phyloP scores from a whole-genome alignment of 2,113 vertebrate genomes.

The Oryzias curvinotus region DNA sequence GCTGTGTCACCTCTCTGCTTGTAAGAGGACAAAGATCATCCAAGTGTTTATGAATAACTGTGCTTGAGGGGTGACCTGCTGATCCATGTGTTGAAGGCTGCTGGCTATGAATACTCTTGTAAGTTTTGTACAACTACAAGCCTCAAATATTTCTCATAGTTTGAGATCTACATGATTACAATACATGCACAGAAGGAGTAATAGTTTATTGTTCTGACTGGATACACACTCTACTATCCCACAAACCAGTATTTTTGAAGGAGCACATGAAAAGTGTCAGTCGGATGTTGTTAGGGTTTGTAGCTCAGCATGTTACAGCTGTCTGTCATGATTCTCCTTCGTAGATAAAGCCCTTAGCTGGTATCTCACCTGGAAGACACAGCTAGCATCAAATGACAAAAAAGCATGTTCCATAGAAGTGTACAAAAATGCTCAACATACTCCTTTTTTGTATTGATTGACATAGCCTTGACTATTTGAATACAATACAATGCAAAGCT shows the following conservation, averaged over 20 bases:
- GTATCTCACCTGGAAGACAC: too few species aligned
- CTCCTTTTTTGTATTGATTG: too few species aligned
- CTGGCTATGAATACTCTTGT: conserved; percentile 46
- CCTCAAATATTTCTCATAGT: conserved; percentile 23
- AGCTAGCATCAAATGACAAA: too few species aligned
- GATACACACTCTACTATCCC: conserved; percentile 51
- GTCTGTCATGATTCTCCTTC: conserved; percentile 45
- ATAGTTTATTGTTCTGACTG: conserved; percentile 51
- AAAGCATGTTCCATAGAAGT: too few species aligned
- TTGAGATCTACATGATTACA: conserved; percentile 20
- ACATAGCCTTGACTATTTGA: too few species aligned
- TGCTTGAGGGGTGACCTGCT: conserved; percentile 61
- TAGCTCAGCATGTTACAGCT: conserved; percentile 49
- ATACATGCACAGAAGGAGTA: conserved; percentile 5
- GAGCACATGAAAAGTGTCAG: conserved; percentile 50
- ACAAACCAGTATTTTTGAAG: conserved; percentile 53
- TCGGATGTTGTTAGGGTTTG: conserved; percentile 43
- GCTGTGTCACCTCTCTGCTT: conserved; percentile 55
- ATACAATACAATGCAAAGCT: too few species aligned
- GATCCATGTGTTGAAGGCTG: conserved; percentile 71
- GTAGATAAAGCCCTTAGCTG: conserved; percentile 9
- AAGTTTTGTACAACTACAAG: conserved; percentile 38
- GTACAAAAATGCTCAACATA: too few species aligned
- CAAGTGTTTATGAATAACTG: conserved; percentile 63
- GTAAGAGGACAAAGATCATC: conserved; percentile 56